These are phyloP conservation scores for Standfussiana lucernea DNA, from an alignment of 2,888 invertebrate genomes.

Conservation along the genomic window DNA sequence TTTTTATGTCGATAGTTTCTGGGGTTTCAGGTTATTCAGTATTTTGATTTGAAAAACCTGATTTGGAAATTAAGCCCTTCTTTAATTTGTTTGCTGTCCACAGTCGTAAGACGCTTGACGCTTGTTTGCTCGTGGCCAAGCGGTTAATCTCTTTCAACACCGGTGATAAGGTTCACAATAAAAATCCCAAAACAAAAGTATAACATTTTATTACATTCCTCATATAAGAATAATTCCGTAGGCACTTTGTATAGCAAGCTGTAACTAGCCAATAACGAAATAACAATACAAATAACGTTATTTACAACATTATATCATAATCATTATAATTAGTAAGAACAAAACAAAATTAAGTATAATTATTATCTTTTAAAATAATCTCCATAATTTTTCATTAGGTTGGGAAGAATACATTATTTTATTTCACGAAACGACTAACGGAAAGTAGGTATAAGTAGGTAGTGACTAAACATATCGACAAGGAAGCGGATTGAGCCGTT, in stretches of 20 bases:
- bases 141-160: too few species aligned
- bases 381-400: conserved; percentile 36
- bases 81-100: too few species aligned
- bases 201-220: conserved; percentile 68
- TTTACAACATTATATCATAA: conserved; percentile 56
- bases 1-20: too few species aligned
- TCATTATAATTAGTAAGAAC: conserved; percentile 25
- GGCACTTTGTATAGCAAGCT: conserved; percentile 68
- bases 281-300: conserved; percentile 50
- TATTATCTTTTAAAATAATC: conserved; percentile 44
- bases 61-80: too few species aligned
- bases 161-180: background rate
- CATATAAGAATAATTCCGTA: conserved; percentile 68
- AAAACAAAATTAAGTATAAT: background rate
- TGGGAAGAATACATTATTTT: conserved; percentile 17
- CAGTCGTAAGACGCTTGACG: too few species aligned
- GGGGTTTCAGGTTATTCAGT: too few species aligned
- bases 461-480: background rate
- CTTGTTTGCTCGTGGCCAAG: too few species aligned
- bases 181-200: conserved; percentile 48
- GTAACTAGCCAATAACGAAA: conserved; percentile 58
- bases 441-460: background rate
- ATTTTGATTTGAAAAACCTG: too few species aligned
- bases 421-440: background rate
- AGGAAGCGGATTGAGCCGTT: background rate